Conservation (phyloP, 2,888 invertebrate genomes). For the Rhodophaea formosa region DNA sequence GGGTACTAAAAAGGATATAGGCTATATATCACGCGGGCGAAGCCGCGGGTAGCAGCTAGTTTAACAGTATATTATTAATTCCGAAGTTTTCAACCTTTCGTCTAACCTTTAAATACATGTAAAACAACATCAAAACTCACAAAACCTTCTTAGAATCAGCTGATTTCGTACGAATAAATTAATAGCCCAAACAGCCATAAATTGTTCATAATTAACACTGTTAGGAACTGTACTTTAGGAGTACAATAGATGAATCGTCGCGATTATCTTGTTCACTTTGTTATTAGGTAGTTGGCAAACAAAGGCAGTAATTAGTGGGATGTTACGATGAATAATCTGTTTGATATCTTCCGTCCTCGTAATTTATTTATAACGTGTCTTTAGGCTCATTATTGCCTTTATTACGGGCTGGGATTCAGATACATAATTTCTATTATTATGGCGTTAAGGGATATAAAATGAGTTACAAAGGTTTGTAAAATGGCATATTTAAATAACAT, state of each 20-base stretch:
- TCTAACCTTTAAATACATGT: neutral
- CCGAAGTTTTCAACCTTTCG: neutral
- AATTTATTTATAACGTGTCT: conserved; percentile 8
- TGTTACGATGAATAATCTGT: conserved; percentile 29
- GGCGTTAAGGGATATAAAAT: neutral
- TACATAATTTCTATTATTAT: neutral
- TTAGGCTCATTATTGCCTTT: conserved; percentile 14
- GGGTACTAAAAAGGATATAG: no score
- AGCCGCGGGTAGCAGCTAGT: no score
- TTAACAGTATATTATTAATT: no score
- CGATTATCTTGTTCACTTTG: conserved; percentile 36
- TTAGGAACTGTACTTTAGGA: conserved; percentile 24
- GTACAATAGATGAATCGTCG: conserved; percentile 19
- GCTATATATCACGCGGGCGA: no score
- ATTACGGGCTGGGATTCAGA: conserved; percentile 8
- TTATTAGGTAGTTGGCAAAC: conserved; percentile 37
- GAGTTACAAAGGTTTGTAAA: neutral
- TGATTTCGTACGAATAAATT: conserved; percentile 30
- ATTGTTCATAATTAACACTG: conserved; percentile 34
- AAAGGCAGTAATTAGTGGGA: conserved; percentile 37
- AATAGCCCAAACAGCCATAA: conserved; percentile 35
- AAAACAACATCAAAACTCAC: neutral
- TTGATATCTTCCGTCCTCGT: conserved; percentile 12
- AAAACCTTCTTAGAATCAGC: neutral
- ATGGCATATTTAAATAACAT: neutral